A percentile compares a stretch with the other conserved stretches of the same genome.
Evolutionary conservation across 1,140 invertebrate genomes (phyloP).

Genomic region (Melitaea cinxia): DNA sequence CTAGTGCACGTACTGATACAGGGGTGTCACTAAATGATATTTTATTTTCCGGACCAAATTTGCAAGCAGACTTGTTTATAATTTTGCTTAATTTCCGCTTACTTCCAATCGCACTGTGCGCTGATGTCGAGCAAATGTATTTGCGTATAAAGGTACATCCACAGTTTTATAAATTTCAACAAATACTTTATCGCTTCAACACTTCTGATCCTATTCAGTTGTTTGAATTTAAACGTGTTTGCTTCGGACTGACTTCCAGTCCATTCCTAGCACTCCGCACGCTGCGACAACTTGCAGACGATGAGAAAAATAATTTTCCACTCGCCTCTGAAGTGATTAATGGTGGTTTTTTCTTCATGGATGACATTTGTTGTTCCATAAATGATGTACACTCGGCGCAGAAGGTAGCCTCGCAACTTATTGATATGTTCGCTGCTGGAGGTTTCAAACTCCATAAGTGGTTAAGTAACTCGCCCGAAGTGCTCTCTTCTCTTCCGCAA

Average conservation of each 20-base stretch:
- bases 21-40: conserved; percentile 34
- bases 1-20: conserved; percentile 19
- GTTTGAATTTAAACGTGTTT: not conserved
- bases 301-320: not conserved
- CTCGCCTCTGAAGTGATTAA: not conserved
- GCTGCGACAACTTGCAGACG: not conserved
- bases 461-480: not conserved
- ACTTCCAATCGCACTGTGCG: not conserved
- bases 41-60: conserved; percentile 30
- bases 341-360: not conserved
- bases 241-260: not conserved
- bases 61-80: conserved; percentile 27
- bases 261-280: not conserved
- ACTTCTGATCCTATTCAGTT: not conserved
- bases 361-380: not conserved
- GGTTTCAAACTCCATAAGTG: not conserved
- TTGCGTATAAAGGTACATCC: not conserved
- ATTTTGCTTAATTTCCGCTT: conserved; percentile 45
- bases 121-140: not conserved
- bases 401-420: not conserved
- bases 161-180: conserved; percentile 1
- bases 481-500: not conserved
- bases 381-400: not conserved
- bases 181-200: not conserved
- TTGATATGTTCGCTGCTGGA: not conserved